Percentiles rank a stretch among this genome's conserved stretches.
phyloP scores from a whole-genome alignment of 2,797 vertebrate species.

The Onychomys torridus region DNA sequence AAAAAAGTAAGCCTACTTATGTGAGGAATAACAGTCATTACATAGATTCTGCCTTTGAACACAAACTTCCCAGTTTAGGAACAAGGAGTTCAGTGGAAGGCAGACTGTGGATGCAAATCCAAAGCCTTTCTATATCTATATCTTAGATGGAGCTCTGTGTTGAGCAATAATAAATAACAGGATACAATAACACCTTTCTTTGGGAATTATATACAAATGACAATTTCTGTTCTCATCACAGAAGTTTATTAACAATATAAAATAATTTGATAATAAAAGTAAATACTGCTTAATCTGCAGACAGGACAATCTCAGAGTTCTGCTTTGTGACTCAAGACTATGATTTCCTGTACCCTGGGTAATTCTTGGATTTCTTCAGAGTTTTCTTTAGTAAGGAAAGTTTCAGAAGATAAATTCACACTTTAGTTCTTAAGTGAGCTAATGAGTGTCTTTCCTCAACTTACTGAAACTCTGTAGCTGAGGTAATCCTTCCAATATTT shows the following conservation, averaged over 20 bases:
- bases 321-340: not conserved
- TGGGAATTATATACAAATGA: not conserved
- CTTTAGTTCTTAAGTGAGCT: not conserved
- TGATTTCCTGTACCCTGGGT: not conserved
- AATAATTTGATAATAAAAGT: not conserved
- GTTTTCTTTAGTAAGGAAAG: conserved; percentile 32
- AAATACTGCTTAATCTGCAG: not conserved
- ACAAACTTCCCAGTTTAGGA: not conserved
- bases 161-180: not conserved
- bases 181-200: not conserved
- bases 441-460: conserved; percentile 47
- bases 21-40: not conserved
- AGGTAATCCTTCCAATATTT: conserved; percentile 66
- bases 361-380: not conserved
- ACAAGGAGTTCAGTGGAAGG: not conserved
- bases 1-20: not conserved
- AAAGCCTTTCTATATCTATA: not conserved
- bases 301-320: not conserved
- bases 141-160: not conserved
- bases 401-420: not conserved
- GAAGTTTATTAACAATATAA: not conserved
- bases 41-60: not conserved
- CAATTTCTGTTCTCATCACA: not conserved
- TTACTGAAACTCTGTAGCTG: conserved; percentile 19
- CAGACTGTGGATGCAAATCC: not conserved